Percentiles rank a stretch among this genome's conserved stretches.
Evolutionary conservation across 2,113 vertebrate genomes (phyloP).

Genomic region (Micromys minutus): DNA sequence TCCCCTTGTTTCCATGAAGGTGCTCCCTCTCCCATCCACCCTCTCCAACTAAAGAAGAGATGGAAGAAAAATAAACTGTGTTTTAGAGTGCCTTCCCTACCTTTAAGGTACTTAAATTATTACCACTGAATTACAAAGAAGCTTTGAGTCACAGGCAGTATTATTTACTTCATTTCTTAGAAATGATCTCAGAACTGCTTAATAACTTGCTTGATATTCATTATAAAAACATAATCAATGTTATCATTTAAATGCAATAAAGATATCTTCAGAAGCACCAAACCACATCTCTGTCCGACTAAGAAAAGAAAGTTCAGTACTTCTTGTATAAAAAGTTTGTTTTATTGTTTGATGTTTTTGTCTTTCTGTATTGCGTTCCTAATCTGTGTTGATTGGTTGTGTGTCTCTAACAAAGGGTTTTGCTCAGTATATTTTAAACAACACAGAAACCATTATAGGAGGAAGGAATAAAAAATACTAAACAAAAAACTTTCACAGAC

Average conservation of each 20-base stretch:
- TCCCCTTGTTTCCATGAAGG: too few species aligned
- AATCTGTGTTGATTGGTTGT: background rate
- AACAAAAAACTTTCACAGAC: background rate
- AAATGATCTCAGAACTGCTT: background rate
- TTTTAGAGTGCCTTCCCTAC: background rate
- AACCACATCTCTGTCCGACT: too few species aligned
- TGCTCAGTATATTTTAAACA: background rate
- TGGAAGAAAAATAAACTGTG: background rate
- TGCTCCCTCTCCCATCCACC: too few species aligned
- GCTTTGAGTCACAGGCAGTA: background rate
- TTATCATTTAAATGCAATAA: background rate
- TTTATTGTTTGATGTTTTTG: background rate
- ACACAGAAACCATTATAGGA: background rate
- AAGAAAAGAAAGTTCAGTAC: background rate
- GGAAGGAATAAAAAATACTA: background rate
- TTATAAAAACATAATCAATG: background rate
- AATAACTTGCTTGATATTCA: background rate
- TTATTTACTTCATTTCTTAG: constrained; percentile 28
- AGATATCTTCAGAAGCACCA: background rate
- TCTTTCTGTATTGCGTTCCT: background rate
- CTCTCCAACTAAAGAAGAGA: background rate
- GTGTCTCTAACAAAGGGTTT: background rate
- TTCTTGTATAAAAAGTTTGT: background rate
- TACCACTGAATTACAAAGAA: background rate
- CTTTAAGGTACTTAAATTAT: background rate